These are phyloP conservation scores for Trichacis sp. DNA, from an alignment of 2,888 invertebrate species.

Conservation along the genomic window DNA sequence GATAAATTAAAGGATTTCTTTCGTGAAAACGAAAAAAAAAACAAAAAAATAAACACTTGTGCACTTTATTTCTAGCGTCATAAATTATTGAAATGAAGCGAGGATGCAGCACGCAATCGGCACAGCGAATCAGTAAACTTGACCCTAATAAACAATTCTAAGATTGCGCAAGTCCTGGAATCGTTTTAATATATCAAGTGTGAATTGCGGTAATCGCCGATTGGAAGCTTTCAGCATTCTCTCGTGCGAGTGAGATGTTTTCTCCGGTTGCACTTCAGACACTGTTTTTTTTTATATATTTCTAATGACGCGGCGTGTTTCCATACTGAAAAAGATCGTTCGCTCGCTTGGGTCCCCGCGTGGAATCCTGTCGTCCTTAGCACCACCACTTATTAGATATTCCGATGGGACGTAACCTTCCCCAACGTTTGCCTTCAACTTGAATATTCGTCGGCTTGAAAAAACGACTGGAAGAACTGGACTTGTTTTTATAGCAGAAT, in stretches of 20 bases:
- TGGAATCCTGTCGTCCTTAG: conserved; percentile 54
- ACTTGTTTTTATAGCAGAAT: too few species aligned
- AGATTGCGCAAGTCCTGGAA: conserved; percentile 27
- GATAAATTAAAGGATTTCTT: background rate
- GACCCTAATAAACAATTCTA: conserved; percentile 35
- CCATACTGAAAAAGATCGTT: conserved; percentile 36
- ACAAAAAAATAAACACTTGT: background rate
- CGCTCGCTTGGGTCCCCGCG: conserved; percentile 31
- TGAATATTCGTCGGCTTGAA: too few species aligned
- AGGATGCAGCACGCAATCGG: background rate
- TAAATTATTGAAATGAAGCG: conserved; percentile 3
- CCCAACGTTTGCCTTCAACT: conserved; percentile 30
- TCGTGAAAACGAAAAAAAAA: background rate
- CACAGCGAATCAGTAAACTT: conserved; percentile 25
- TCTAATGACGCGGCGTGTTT: conserved; percentile 37
- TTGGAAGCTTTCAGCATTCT: conserved; percentile 13
- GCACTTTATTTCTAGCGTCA: background rate
- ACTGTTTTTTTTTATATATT: too few species aligned
- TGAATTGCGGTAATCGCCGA: conserved; percentile 29
- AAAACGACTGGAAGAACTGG: too few species aligned
- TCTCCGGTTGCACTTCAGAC: conserved; percentile 21
- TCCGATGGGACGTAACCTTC: conserved; percentile 25
- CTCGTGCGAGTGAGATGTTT: conserved; percentile 22
- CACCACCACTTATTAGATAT: conserved; percentile 13
- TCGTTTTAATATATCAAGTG: conserved; percentile 39